Base-by-base conservation (phyloP, 37 sponge, comb jelly and placozoan species). In the Bolinopsis microptera region DNA sequence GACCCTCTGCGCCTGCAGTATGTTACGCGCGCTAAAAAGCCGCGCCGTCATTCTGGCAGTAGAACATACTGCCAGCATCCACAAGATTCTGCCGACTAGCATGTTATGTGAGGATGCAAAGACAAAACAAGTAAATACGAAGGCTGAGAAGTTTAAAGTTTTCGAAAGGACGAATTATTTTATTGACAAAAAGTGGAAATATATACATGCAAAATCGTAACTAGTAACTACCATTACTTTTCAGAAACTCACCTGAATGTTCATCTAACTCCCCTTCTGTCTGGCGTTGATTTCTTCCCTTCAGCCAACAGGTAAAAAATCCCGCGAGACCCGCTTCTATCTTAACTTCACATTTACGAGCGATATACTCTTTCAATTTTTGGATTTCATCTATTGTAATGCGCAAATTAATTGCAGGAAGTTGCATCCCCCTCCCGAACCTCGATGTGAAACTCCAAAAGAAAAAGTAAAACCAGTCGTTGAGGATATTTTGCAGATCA, bases 231-330 rank as follows among this genome's bases (percentile, higher is more conserved):
- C 5, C 61, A 48, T 48, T 48, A 18, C 2, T 30, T 86, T 86
- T 86, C 61, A 86, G 90, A 41, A 41, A 86, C 90, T 0, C 90
- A 86, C 31, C 28, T 86, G 30, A 41, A 86, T 30, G 90, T 41
- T 40, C 41, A 41, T 27, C 61, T 86, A 34, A 86, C 90, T n/a
- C 90, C 90, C 2, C 61, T 86, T 1, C 90, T 86, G 25, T 86
- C 90, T 18, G 61, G 61, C 36, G 90, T 86, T 0, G 90, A 86
- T 39, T 86, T 39, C 90, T 86, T 86, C 30, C 90, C 90, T 0
- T 77, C 80, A 35, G 61, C 41, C 1, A 38, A 86, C 90, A 86
- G 90, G 90, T 86, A 34, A 70, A n/a, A n/a, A n/a, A n/a, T n/a
- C n/a, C n/a, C n/a, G n/a, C n/a, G n/a, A n/a, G n/a, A n/a, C n/a